Percentiles rank a stretch among this genome's conserved stretches.
Evolutionary conservation across 92 coral and sea anemone species (phyloP).

Genomic region (Siderastrea radians): DNA sequence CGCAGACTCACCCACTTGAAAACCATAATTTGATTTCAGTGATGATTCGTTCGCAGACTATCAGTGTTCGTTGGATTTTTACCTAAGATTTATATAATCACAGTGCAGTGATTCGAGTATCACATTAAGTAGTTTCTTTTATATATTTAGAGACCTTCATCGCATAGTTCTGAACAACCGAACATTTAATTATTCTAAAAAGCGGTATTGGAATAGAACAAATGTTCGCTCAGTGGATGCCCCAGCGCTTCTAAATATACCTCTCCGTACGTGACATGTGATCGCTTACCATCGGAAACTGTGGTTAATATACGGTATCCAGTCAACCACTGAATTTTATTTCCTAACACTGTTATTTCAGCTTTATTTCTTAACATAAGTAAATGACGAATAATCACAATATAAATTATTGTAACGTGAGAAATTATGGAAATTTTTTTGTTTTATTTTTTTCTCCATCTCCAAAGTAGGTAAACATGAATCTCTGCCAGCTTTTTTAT

Average conservation of each 20-base stretch:
- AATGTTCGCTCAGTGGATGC: constrained; percentile 3
- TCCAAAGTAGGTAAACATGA: neutral
- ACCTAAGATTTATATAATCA: no score
- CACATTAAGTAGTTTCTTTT: neutral
- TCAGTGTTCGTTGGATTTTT: no score
- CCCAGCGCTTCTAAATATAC: neutral
- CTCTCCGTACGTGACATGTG: constrained; percentile 17
- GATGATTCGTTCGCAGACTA: no score
- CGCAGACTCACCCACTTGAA: neutral
- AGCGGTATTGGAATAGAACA: neutral
- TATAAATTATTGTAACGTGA: constrained; percentile 9
- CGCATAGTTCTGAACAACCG: neutral
- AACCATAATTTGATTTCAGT: neutral
- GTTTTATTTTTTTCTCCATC: neutral
- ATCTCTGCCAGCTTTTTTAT: neutral
- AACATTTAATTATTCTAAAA: neutral
- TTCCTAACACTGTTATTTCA: neutral
- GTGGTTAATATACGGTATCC: constrained; percentile 11
- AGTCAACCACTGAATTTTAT: neutral
- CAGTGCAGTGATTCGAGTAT: no score
- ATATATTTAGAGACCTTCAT: no score
- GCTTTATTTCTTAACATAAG: neutral
- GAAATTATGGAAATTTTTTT: neutral
- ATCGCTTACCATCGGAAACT: constrained; percentile 5
- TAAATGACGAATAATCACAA: constrained; percentile 3